Evolutionary conservation across 2,888 invertebrate species (phyloP), one percentile per base, ranked within the genome.

Genomic region (Oxyscelio sp.): DNA sequence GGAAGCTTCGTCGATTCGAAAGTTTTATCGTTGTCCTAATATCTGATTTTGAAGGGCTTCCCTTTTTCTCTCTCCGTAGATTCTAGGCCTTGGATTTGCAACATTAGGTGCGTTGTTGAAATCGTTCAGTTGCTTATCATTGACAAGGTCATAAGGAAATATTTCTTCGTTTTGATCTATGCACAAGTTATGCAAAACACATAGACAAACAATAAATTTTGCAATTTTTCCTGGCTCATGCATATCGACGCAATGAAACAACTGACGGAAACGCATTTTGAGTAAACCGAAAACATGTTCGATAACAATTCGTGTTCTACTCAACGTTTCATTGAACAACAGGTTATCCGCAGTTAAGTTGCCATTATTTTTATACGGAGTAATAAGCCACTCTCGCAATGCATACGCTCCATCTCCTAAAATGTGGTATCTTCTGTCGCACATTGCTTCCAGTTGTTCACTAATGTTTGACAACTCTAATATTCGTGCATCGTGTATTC

Each of bases 331-430:
- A 9, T 34, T 34, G 11, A 34, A 34, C 1, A 2, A 2, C 2
- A 34, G 5, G 5, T 34, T 11, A 9, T 34, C 9, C 2, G 34
- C 8, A 4, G 31, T 34, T n/a, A 54, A 54, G 40, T 66, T 38
- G 5, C 22, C 27, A 17, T 43, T 45, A 40, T 40, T n/a, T 13
- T 11, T 9, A 31, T 45, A 70, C 1, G 70, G 70, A 4, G 90
- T 90, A 43, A 87, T 13, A 13, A 86, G 71, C 73, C 74, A 86
- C 56, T 87, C 73, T 38, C 87, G 71, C 27, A 91, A 66, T 6
- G 88, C 83, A 74, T 91, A 90, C 6, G 90, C 90, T 31, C 61
- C 50, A 80, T 91, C 91, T 40, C 90, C 90, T 45, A 90, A 56
- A 21, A 90, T 40, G 81, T 91, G 90, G 61, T 84, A 90, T 19